Conservation (phyloP, 2,888 invertebrate species). For the Nowickia ferox region DNA sequence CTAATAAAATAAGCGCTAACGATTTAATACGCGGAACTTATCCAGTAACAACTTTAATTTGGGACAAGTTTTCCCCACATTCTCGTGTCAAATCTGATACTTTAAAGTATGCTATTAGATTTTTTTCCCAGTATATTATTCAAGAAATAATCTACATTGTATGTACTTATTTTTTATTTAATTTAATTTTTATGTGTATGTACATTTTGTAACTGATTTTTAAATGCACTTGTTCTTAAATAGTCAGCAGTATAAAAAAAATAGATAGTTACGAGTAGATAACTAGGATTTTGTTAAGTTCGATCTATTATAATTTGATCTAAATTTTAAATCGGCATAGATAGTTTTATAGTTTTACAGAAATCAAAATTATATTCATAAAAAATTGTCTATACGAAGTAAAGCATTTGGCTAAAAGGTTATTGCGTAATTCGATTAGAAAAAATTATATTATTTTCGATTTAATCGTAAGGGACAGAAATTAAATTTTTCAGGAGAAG, state of each 20-base stretch:
- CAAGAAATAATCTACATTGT: slow-evolving; percentile 11
- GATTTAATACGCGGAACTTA: slow-evolving; percentile 78
- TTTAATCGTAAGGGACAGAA: no score
- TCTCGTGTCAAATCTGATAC: slow-evolving; percentile 81
- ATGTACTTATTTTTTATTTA: neutral
- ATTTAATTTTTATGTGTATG: slow-evolving; percentile 10
- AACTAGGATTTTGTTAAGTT: no score
- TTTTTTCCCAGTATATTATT: slow-evolving; percentile 49
- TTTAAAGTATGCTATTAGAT: slow-evolving; percentile 80
- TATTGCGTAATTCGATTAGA: no score
- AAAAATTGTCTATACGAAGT: no score
- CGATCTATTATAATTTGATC: no score
- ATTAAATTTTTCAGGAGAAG: no score
- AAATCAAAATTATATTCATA: no score
- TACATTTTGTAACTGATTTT: slow-evolving; percentile 30
- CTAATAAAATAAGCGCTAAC: slow-evolving; percentile 72
- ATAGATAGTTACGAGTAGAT: no score
- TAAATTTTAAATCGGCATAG: no score
- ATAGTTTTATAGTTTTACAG: no score
- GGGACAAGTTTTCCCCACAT: slow-evolving; percentile 75
- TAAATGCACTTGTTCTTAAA: slow-evolving; percentile 36
- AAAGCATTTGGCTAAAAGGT: no score
- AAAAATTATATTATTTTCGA: no score
- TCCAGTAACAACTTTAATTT: slow-evolving; percentile 53
- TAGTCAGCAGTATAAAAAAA: neutral